phyloP scores from a whole-genome alignment of 2,113 vertebrate genomes.

The Tympanuchus pallidicinctus region DNA sequence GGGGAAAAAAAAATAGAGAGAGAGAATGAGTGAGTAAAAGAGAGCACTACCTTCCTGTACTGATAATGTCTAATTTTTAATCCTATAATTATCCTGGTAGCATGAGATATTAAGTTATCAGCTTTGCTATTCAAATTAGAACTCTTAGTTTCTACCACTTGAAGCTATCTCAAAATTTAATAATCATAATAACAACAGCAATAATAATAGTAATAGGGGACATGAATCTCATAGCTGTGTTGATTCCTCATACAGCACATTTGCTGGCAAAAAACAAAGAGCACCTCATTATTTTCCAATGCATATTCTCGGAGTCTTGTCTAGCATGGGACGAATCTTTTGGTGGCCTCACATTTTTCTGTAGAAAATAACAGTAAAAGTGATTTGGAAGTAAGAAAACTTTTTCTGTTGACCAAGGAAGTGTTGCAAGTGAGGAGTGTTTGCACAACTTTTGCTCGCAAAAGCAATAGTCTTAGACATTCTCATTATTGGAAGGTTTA shows the following conservation, averaged over 20 bases:
- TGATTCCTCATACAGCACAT: background rate
- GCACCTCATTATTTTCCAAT: background rate
- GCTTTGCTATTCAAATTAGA: slow-evolving; percentile 33
- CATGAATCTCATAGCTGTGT: background rate
- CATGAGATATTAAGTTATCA: slow-evolving; percentile 33
- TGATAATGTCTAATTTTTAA: slow-evolving; percentile 26
- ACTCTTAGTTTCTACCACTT: background rate
- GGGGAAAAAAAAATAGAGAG: fast-evolving
- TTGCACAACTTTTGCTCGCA: background rate
- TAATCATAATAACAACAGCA: background rate
- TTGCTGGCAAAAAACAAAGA: background rate
- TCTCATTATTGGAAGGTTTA: background rate
- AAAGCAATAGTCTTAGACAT: background rate
- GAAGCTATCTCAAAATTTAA: background rate
- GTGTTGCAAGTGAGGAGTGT: background rate
- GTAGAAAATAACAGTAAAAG: background rate
- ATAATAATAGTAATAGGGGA: background rate
- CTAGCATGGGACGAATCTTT: background rate
- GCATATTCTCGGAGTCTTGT: background rate
- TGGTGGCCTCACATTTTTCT: background rate
- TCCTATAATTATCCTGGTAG: slow-evolving; percentile 41
- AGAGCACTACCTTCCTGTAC: background rate
- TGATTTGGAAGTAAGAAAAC: background rate
- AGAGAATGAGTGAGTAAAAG: background rate
- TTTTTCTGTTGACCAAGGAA: fast-evolving